Evolutionary conservation across 2,888 invertebrate species (phyloP), one percentile per base, ranked within the genome.

Genomic region (Sesia bembeciformis): DNA sequence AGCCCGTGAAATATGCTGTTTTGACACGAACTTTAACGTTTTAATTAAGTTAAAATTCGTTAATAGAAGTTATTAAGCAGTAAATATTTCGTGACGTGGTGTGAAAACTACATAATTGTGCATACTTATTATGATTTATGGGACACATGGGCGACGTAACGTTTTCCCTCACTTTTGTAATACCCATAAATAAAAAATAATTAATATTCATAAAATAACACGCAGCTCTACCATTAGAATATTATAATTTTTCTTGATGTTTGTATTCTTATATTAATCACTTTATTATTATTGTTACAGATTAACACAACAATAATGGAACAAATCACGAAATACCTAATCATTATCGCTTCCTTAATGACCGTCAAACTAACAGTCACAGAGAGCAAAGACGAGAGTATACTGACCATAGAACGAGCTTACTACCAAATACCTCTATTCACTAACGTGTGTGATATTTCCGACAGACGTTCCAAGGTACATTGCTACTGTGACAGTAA

Each of bases 401-500:
- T 55, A n/a, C 73, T 73, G 3, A 83, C 78, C 64, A 78, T 78
- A 58, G 75, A 82, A 53, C 68, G 83, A 57, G 72, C 78, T n/a
- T 81, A 82, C 63, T 83, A 78, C 59, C 77, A 81, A 58, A 66
- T 77, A 53, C 86, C 84, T 3, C 68, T 77, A 42, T 87, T 84
- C 60, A 83, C 84, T 56, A 90, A 90, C 57, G 78, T 90, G 8
- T 90, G 90, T 54, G 86, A 88, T 57, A 88, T 88, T 50, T 74
- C 78, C 52, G 90, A 90, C 61, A 67, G 89, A 52, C 68, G 81
- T 57, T 86, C 90, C 4, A 87, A 86, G 72, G 81, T 90, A 5
- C 88, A 90, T 59, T 90, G 90, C 66, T 90, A 90, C 65, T 90
- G 90, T 61, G 87, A 88, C 65, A 87, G 77, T 60, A 85, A 78